These are phyloP conservation scores for Rhinella marina DNA, from an alignment of 2,797 vertebrate species.

Conservation along the genomic window DNA sequence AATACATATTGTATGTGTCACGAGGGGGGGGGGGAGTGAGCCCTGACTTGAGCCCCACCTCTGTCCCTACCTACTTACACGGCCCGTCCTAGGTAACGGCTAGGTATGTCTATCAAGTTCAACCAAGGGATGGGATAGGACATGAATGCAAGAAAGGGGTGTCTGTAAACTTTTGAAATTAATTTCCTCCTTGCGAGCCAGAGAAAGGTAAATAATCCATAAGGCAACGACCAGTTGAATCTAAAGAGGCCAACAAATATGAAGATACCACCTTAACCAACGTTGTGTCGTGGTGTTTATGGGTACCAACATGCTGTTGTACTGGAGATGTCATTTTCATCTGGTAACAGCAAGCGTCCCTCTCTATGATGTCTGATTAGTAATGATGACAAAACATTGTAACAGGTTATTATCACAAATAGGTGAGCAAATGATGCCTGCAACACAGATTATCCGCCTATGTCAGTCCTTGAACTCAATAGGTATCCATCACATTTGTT, in stretches of 20 bases:
- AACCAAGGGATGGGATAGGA: too few species aligned
- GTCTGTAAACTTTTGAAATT: too few species aligned
- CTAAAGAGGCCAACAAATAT: background rate
- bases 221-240: too few species aligned
- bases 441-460: background rate
- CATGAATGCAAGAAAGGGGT: too few species aligned
- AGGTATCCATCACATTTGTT: background rate
- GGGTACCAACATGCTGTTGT: background rate
- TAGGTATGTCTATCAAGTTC: too few species aligned
- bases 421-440: background rate
- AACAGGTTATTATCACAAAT: background rate
- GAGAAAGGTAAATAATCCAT: too few species aligned
- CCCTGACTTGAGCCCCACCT: too few species aligned
- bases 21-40: too few species aligned
- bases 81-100: too few species aligned
- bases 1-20: too few species aligned
- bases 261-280: background rate
- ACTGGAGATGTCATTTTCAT: background rate
- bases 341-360: background rate
- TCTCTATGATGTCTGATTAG: background rate
- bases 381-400: background rate
- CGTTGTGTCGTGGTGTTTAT: background rate
- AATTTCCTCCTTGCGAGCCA: too few species aligned
- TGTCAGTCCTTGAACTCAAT: background rate
- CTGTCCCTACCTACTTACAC: too few species aligned